Percentiles rank a stretch among this genome's conserved stretches.
Conservation (phyloP, 2,113 vertebrate genomes). For the Laticauda colubrina region DNA sequence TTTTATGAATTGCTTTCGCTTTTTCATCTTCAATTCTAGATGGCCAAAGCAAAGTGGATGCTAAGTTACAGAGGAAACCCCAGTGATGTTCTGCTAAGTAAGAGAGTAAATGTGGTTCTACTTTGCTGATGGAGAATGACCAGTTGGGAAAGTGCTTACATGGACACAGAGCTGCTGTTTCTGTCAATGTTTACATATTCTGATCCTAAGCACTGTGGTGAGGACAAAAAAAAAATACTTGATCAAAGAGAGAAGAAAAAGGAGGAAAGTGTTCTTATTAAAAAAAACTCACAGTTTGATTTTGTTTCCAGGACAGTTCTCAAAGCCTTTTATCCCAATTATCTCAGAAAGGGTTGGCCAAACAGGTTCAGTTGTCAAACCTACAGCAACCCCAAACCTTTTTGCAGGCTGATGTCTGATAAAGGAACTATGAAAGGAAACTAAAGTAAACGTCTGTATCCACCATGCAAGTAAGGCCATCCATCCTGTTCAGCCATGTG, state of each 20-base stretch:
- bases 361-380: slow-evolving; percentile 76
- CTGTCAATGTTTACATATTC: slow-evolving; percentile 84
- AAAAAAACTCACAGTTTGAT: slow-evolving; percentile 64
- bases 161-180: slow-evolving; percentile 79
- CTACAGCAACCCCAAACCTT: slow-evolving; percentile 73
- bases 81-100: slow-evolving; percentile 82
- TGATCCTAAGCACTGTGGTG: slow-evolving; percentile 84
- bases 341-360: slow-evolving; percentile 58
- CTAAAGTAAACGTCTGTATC: slow-evolving; percentile 63
- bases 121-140: slow-evolving; percentile 72
- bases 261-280: slow-evolving; percentile 72
- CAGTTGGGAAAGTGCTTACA: slow-evolving; percentile 72
- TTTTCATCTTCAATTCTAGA: slow-evolving; percentile 73
- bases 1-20: slow-evolving; percentile 26
- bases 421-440: slow-evolving; percentile 55
- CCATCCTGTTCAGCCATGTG: slow-evolving; percentile 19
- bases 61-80: slow-evolving; percentile 90
- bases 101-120: slow-evolving; percentile 68
- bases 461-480: slow-evolving; percentile 49
- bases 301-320: slow-evolving; percentile 66
- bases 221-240: slow-evolving; percentile 70
- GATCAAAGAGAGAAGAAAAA: slow-evolving; percentile 78
- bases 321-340: slow-evolving; percentile 60
- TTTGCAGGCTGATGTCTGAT: slow-evolving; percentile 46
- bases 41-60: slow-evolving; percentile 96